Evolutionary conservation across 2,113 vertebrate species (phyloP).

Genomic region (Dicaeum eximium): DNA sequence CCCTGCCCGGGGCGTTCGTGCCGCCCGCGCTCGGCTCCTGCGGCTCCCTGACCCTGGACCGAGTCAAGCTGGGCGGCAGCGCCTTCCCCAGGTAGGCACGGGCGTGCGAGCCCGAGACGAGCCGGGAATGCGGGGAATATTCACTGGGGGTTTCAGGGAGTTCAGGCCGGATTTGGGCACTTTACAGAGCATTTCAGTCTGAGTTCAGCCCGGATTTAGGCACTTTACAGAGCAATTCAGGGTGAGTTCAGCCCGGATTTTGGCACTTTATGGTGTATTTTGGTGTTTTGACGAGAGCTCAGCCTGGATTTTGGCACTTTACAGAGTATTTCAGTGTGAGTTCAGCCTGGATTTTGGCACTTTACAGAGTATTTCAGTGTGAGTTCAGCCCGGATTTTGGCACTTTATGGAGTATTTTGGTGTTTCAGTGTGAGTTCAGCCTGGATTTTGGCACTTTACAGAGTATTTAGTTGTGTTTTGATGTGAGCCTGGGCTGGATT

Average conservation of each 20-base stretch:
- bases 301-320: background rate
- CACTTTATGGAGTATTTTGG: background rate
- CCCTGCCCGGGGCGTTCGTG: background rate
- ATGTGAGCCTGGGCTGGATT: accelerated
- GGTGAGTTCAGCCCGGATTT: background rate
- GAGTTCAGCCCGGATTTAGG: background rate
- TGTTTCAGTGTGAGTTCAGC: background rate
- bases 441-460: background rate
- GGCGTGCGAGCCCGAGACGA: accelerated
- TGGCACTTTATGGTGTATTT: no score
- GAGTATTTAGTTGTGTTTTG: accelerated
- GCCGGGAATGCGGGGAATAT: no score
- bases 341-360: background rate
- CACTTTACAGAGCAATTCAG: background rate
- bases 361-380: background rate
- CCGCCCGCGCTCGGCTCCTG: background rate
- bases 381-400: background rate
- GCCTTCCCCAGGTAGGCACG: background rate
- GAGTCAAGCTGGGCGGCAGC: constrained; percentile 46
- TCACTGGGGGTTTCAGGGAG: no score
- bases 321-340: accelerated
- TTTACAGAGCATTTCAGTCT: background rate
- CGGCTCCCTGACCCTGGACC: constrained; percentile 64
- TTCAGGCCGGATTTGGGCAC: background rate
- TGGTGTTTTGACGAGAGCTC: accelerated